phyloP scores from a whole-genome alignment of 2,888 invertebrate species.

The Amorpha juglandis region DNA sequence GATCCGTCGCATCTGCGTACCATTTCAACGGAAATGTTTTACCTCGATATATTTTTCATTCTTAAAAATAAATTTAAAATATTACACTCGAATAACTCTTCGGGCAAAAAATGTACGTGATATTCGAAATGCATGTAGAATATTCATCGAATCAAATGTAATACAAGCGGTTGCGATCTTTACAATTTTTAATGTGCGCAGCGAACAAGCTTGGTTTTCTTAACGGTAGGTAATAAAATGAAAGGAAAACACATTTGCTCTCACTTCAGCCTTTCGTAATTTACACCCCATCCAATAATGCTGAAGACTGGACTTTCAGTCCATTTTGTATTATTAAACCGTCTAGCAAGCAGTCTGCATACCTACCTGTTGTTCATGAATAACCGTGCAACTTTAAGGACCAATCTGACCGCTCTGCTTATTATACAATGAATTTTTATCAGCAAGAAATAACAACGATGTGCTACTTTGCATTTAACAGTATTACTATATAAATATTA shows the following conservation, averaged over 20 bases:
- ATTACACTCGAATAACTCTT: slow-evolving; percentile 20
- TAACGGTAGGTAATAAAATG: slow-evolving; percentile 1
- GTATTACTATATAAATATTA: neutral
- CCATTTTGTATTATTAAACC: slow-evolving; percentile 19
- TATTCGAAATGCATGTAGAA: slow-evolving; percentile 6
- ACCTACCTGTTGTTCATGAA: slow-evolving; percentile 23
- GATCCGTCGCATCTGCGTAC: slow-evolving; percentile 70
- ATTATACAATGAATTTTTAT: neutral
- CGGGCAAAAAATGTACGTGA: neutral
- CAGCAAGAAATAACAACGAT: neutral
- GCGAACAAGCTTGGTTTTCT: neutral
- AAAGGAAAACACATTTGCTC: slow-evolving; percentile 12
- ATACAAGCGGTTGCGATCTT: neutral
- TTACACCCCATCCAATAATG: slow-evolving; percentile 18
- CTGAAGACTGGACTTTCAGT: slow-evolving; percentile 20
- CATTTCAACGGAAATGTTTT: slow-evolving; percentile 62
- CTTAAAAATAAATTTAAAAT: slow-evolving; percentile 22
- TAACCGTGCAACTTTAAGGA: slow-evolving; percentile 31
- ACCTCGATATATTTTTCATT: slow-evolving; percentile 52
- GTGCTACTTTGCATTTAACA: neutral
- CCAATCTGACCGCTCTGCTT: slow-evolving; percentile 27
- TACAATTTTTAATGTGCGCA: slow-evolving; percentile 16
- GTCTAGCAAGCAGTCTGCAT: slow-evolving; percentile 19
- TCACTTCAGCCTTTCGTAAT: slow-evolving; percentile 15
- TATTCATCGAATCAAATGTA: slow-evolving; percentile 10